Base-by-base conservation (phyloP, 2,113 vertebrate species). In the Sinocyclocheilus grahami region DNA sequence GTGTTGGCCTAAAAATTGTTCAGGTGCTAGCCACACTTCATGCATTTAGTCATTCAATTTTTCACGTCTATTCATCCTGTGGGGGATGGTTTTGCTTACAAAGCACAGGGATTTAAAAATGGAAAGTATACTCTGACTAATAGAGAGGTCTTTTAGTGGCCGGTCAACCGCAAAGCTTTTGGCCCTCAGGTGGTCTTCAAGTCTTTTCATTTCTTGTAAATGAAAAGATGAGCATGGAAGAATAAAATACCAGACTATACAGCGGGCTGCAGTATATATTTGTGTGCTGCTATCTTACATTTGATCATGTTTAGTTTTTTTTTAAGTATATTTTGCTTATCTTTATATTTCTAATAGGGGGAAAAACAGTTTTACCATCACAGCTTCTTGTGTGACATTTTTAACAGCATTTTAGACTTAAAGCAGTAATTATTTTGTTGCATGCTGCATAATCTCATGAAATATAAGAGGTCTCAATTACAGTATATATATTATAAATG, bases 111-210 rank as follows among this genome's bases (percentile, higher is more conserved):
- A 84, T 89, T 89, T 87, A 82, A 91, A 91, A 92, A 91, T 89
- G 20, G 86, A 86, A 87, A 86, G 90, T 48, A 80, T 0, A 72
- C 89, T 91, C 89, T 90, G 89, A 91, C 88, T 91, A 90, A 92
- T 89, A 90, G 84, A 89, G 87, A 86, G 85, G 33, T 37, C 82
- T 86, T 91, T 94, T 94, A 91, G 86, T 87, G 93, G 84, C 84
- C 92, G 88, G 90, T 90, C 91, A 91, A 77, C 91, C 91, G 87
- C 88, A 91, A 92, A 93, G 89, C 89, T 92, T 91, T 90, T 87
- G 87, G 88, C 91, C 92, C 91, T 1, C 85, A 86, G 90, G 93
- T 93, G 91, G 92, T 93, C 90, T 94, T 89, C 90, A 88, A 90
- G 87, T 92, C 91, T 92, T 93, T 94, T 93, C 89, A 91, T 88